Percentiles rank a stretch among this genome's conserved stretches.
phyloP scores from a whole-genome alignment of 1,140 invertebrate genomes.

The Drosophila mayri region DNA sequence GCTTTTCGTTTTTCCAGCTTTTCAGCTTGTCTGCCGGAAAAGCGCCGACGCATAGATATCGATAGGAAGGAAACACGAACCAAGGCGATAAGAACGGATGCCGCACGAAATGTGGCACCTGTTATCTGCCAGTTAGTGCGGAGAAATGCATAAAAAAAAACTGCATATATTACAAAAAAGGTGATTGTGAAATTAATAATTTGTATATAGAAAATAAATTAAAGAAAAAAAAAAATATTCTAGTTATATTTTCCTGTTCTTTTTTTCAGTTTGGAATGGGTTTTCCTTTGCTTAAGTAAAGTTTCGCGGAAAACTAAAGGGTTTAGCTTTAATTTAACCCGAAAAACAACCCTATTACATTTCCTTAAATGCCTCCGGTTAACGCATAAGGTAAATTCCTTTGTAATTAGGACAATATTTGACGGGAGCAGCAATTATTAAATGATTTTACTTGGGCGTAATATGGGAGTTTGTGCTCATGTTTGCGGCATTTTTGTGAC shows the following conservation, averaged over 20 bases:
- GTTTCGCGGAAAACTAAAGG: background rate
- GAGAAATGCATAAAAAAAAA: conserved; percentile 11
- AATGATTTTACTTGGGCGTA: conserved; percentile 14
- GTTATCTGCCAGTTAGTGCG: conserved; percentile 12
- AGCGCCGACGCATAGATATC: conserved; percentile 38
- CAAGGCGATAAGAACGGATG: conserved; percentile 28
- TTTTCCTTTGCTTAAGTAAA: background rate
- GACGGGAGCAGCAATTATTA: conserved; percentile 17
- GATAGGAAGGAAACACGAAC: conserved; percentile 40
- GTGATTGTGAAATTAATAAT: background rate
- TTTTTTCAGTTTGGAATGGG: background rate
- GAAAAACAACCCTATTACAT: background rate
- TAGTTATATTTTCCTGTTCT: background rate
- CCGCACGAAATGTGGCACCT: conserved; percentile 38
- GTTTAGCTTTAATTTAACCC: background rate
- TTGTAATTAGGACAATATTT: conserved; percentile 25
- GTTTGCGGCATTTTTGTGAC: conserved; percentile 47
- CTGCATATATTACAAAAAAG: conserved; percentile 3
- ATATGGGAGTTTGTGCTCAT: conserved; percentile 6
- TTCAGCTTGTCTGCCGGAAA: conserved; percentile 41
- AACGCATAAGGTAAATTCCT: background rate
- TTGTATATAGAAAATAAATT: conserved; percentile 8
- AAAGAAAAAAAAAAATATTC: background rate
- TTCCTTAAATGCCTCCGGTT: background rate
- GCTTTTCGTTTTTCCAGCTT: conserved; percentile 9